Base-by-base conservation (phyloP, 1,140 invertebrate genomes). In the Callitettix versicolor region DNA sequence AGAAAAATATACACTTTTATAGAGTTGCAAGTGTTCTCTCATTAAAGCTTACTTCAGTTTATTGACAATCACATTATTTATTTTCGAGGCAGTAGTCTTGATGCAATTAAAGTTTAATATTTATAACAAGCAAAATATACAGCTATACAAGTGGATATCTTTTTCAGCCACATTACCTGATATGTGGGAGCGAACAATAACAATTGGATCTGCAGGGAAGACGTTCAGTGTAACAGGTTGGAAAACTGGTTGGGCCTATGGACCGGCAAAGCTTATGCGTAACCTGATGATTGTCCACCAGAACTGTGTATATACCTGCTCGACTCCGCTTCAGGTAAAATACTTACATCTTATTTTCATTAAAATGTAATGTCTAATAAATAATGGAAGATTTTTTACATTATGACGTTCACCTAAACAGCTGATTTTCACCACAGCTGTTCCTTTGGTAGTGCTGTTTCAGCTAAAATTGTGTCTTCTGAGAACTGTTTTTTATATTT, bases 131-230 rank as follows among this genome's bases (percentile, higher is more conserved):
- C n/a, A n/a, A n/a, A n/a, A n/a, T n/a, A n/a, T n/a, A 30, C 9
- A 30, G 26, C 9, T 30, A 30, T 30, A 30, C 9, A 30, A 30
- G 3, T 4, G 26, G 26, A 9, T 30, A 30, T 4, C 3, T 30
- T 3, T 48, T 36, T 49, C 61, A 90, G 92, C 89, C n/a, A 86
- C 90, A 0, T 68, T 98, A 9, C 93, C 95, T n/a, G 93, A 76
- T 5, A 99, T 99, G 96, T 99, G 91, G 85, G 92, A 99, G 56
- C 78, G 95, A 49, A 99, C 96, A 0, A 85, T 99, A 17, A 98
- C 96, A 0, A 85, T 99, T 64, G 94, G 96, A 0, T 97, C 93
- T 44, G 95, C 94, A 0, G 96, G 96, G 0, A 98, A 98, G 76
- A 95, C 92, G 0, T 98, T 98, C 71, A 94, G 90, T 61, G 91